Conservation (phyloP, 2,113 vertebrate species). For the Peromyscus maniculatus region DNA sequence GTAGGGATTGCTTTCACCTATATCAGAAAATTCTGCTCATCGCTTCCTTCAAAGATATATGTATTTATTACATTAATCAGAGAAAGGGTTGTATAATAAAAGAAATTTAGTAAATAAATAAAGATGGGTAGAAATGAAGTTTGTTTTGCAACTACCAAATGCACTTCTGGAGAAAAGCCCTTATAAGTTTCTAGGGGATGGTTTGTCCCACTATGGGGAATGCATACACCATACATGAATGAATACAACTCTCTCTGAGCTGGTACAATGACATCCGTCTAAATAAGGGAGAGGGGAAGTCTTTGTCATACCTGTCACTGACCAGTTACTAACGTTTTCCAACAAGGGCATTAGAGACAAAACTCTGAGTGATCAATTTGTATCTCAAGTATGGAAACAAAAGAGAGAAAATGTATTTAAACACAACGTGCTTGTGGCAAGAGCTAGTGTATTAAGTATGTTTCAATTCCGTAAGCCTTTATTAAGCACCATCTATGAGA, state of each 20-base stretch:
- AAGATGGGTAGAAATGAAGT: slow-evolving; percentile 82
- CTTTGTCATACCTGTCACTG: slow-evolving; percentile 88
- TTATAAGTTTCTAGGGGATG: slow-evolving; percentile 86
- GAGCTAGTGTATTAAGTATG: neutral
- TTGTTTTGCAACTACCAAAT: slow-evolving; percentile 85
- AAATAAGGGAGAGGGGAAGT: slow-evolving; percentile 85
- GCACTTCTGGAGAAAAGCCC: slow-evolving; percentile 83
- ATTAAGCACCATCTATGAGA: neutral
- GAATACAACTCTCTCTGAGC: slow-evolving; percentile 77
- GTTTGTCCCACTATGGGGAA: slow-evolving; percentile 78
- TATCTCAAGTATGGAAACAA: slow-evolving; percentile 81
- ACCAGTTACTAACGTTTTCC: slow-evolving; percentile 88
- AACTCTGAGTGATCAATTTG: slow-evolving; percentile 86
- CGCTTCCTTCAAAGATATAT: slow-evolving; percentile 70
- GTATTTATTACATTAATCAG: slow-evolving; percentile 82
- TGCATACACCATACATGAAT: neutral
- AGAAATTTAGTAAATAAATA: slow-evolving; percentile 86
- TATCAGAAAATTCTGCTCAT: slow-evolving; percentile 57
- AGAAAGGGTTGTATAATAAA: slow-evolving; percentile 76
- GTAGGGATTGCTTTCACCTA: neutral
- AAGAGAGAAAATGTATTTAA: slow-evolving; percentile 65
- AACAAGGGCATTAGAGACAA: slow-evolving; percentile 86
- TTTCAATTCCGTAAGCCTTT: slow-evolving; percentile 21
- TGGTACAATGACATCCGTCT: slow-evolving; percentile 83
- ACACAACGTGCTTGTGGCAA: neutral